Base-by-base conservation (phyloP, 2,888 invertebrate genomes). In the Ernsta delagoae region DNA sequence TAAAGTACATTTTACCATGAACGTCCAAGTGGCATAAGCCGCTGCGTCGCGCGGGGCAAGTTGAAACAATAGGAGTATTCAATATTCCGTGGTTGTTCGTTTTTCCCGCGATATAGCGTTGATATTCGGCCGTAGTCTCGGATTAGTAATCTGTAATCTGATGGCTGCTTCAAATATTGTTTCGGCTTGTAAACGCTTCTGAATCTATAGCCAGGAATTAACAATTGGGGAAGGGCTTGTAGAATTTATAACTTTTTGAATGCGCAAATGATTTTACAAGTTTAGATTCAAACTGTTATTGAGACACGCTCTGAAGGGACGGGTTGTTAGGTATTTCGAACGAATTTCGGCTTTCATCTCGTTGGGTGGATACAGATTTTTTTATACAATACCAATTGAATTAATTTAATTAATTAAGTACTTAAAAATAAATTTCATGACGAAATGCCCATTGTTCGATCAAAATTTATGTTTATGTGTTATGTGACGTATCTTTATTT, bases 81-180 rank as follows among this genome's bases (percentile, higher is more conserved):
- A 79, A 85, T 87, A 90, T 90, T 88, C 90, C 72, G 74, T 71
- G 65, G 73, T 60, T 76, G 86, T 87, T 74, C 75, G 75, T 75
- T 83, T 83, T 89, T 88, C 86, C 88, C 85, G 89, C 84, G 85
- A 85, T 83, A 79, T 80, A 77, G 77, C 77, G 76, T 88, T 87
- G 83, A 86, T 86, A 89, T 88, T 87, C 86, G 83, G 79, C 79
- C 79, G 80, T 79, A 75, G 84, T 83, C 73, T 78, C 74, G 80
- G 84, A 85, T 86, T 86, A 87, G 78, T 76, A 78, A 79, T 80
- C 79, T 73, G 71, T 76, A 78, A 79, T 80, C 79, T 73, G 71
- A 74, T 71, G 65, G 65, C 66, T 70, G 73, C 74, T 70, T 70
- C 65, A 68, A 66, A 71, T 71, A 74, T 76, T 71, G 73, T 75